These are phyloP conservation scores for Ceratosolen solmsi DNA, from an alignment of 1,140 invertebrate genomes.

Conservation along the genomic window DNA sequence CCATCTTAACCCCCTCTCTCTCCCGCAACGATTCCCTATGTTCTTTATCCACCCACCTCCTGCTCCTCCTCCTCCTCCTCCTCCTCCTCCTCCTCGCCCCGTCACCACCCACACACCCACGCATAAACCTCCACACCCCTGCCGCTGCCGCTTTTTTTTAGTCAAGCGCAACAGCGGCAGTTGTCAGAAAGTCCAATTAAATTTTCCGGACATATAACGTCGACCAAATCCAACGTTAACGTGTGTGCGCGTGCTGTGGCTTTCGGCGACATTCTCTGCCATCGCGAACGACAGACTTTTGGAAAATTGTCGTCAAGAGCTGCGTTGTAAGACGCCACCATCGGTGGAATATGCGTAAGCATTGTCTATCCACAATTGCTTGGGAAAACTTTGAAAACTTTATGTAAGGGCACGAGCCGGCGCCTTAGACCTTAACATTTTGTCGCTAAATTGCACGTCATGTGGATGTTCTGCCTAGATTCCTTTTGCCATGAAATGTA, in stretches of 20 bases:
- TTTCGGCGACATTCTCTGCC: too few species aligned
- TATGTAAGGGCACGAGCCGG: not conserved
- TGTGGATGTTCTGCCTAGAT: not conserved
- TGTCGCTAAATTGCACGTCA: not conserved
- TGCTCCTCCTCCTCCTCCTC: not conserved
- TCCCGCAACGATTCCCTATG: not conserved
- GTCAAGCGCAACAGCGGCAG: conserved; percentile 1
- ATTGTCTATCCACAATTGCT: not conserved
- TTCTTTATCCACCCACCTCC: not conserved
- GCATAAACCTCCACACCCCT: too few species aligned
- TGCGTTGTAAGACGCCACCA: too few species aligned
- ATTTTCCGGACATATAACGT: conserved; percentile 21
- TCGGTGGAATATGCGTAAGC: not conserved
- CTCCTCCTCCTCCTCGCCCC: too few species aligned
- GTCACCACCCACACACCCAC: too few species aligned
- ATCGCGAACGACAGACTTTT: conserved; percentile 19
- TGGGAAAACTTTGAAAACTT: not conserved
- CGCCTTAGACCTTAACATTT: not conserved
- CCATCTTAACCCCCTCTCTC: not conserved
- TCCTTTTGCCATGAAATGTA: too few species aligned
- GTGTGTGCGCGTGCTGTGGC: too few species aligned
- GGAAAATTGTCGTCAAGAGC: conserved; percentile 2
- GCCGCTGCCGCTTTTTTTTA: not conserved
- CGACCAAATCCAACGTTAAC: conserved; percentile 6
- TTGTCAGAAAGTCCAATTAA: conserved; percentile 41